Evolutionary conservation across 2,113 vertebrate genomes (phyloP).

Genomic region (Amblyopsis rosae): DNA sequence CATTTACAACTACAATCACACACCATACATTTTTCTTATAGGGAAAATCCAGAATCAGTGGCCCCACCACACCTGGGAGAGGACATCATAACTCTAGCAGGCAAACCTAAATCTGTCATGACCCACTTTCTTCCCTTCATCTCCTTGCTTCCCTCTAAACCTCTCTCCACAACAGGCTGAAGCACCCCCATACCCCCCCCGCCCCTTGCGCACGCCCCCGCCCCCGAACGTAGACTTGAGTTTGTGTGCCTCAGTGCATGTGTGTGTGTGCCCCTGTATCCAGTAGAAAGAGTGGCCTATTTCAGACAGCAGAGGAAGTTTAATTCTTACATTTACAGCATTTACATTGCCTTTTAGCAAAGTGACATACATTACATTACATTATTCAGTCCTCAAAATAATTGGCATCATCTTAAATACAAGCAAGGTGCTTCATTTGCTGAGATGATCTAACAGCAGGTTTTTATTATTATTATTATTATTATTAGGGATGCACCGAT

Average conservation of each 20-base stretch:
- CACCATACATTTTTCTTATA: no score
- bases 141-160: not conserved
- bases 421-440: slow-evolving; percentile 21
- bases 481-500: no score
- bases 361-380: no score
- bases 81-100: slow-evolving; percentile 19
- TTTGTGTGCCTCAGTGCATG: slow-evolving; percentile 2
- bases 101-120: slow-evolving; percentile 44
- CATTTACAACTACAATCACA: no score
- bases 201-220: no score
- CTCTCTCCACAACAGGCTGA: not conserved
- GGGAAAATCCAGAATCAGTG: not conserved
- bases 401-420: no score
- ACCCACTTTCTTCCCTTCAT: slow-evolving; percentile 49
- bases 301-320: slow-evolving; percentile 34
- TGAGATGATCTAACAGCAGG: slow-evolving; percentile 25
- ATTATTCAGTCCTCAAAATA: slow-evolving; percentile 1
- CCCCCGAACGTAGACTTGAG: no score
- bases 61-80: slow-evolving; percentile 17
- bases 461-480: no score
- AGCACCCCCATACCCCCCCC: not conserved
- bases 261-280: slow-evolving; percentile 16
- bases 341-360: no score
- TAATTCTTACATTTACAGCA: no score
- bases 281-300: slow-evolving; percentile 43